Conservation (phyloP, 2,797 vertebrate species). For the Chrysocyon brachyurus region DNA sequence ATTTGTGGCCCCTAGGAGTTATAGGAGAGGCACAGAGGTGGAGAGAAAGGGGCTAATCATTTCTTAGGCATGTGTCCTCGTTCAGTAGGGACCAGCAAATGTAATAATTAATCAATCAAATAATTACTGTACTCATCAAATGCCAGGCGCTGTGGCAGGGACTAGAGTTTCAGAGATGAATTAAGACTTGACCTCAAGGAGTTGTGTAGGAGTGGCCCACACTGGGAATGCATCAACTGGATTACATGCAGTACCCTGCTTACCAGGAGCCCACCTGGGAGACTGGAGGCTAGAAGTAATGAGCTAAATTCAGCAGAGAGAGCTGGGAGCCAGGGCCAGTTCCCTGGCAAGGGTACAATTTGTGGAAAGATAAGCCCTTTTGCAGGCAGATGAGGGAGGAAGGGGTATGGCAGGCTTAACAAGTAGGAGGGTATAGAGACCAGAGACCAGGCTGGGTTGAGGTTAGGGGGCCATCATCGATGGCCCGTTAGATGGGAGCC, state of each 20-base stretch:
- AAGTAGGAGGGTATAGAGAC: background rate
- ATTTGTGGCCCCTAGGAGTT: background rate
- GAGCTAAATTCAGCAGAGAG: background rate
- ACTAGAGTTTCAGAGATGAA: background rate
- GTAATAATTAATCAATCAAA: slow-evolving; percentile 19
- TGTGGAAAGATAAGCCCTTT: background rate
- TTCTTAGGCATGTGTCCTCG: background rate
- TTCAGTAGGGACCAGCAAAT: background rate
- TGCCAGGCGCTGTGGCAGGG: background rate
- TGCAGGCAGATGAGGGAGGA: background rate
- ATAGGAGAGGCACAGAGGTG: background rate
- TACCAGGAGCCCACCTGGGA: background rate
- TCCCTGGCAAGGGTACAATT: background rate
- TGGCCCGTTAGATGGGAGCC: background rate
- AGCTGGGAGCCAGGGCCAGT: background rate
- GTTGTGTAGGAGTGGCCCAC: background rate
- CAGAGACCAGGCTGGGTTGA: background rate
- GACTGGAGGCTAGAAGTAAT: background rate
- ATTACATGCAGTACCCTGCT: background rate
- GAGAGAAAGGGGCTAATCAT: background rate
- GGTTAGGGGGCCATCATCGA: background rate
- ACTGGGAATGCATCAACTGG: background rate
- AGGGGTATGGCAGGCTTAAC: background rate
- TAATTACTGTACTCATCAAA: slow-evolving; percentile 1
- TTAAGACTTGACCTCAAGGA: background rate